phyloP scores from a whole-genome alignment of 2,888 invertebrate species.

The Blastobasis lacticolella region DNA sequence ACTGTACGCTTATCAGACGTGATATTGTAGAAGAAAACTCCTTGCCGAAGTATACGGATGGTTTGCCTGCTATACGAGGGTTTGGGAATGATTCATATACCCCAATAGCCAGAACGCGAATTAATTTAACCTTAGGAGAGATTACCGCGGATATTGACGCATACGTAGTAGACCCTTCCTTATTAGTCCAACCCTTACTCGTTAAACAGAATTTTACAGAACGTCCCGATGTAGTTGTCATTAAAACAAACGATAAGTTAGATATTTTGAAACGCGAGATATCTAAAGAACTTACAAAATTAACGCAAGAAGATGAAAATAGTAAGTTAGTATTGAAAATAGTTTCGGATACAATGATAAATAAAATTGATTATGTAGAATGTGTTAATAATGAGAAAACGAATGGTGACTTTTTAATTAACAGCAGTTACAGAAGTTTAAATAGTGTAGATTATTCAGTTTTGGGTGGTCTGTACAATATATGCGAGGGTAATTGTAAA shows the following conservation, averaged over 20 bases:
- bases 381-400: background rate
- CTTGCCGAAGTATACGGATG: background rate
- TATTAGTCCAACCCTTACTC: background rate
- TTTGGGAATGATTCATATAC: background rate
- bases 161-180: background rate
- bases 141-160: background rate
- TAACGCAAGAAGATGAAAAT: background rate
- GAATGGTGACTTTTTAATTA: background rate
- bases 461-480: background rate
- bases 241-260: background rate
- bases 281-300: background rate
- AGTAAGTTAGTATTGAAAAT: background rate
- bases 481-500: background rate
- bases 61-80: background rate
- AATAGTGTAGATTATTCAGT: background rate
- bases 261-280: background rate
- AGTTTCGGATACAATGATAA: background rate
- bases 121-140: background rate
- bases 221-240: background rate
- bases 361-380: background rate
- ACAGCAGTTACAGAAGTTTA: background rate
- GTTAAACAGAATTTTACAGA: too few relatives aligned
- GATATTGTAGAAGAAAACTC: background rate
- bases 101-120: background rate
- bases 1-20: background rate